Evolutionary conservation across 2,113 vertebrate genomes (phyloP).

Genomic region (Nibea albiflora): DNA sequence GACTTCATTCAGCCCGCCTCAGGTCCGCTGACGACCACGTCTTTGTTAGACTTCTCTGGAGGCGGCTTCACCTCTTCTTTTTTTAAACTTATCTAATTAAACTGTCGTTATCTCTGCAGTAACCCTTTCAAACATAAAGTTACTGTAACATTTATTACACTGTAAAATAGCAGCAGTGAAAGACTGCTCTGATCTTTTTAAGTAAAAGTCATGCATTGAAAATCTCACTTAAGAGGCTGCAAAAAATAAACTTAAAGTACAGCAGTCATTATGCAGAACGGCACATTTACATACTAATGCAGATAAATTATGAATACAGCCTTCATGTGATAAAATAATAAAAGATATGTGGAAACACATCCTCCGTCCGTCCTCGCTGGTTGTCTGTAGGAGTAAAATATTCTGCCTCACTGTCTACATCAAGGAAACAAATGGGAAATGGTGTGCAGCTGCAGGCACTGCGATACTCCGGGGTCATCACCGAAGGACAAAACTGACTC

Average conservation of each 20-base stretch:
- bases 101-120: not conserved
- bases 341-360: not conserved
- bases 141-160: no score
- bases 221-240: no score
- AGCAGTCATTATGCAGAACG: no score
- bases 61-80: not conserved
- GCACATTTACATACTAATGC: not conserved
- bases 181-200: no score
- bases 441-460: not conserved
- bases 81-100: not conserved
- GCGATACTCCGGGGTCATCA: not conserved
- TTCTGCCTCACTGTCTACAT: constrained; percentile 8
- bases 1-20: no score
- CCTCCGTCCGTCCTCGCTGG: not conserved
- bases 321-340: constrained; percentile 7
- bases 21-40: no score
- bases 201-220: no score
- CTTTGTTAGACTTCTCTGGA: no score
- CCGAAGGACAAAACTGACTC: constrained; percentile 9
- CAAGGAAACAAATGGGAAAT: constrained; percentile 21
- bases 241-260: no score
- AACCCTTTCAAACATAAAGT: not conserved
- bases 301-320: not conserved
- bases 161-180: no score
- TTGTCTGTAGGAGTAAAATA: constrained; percentile 1